phyloP scores from a whole-genome alignment of 2,888 invertebrate species.

The Philereme vetulata region DNA sequence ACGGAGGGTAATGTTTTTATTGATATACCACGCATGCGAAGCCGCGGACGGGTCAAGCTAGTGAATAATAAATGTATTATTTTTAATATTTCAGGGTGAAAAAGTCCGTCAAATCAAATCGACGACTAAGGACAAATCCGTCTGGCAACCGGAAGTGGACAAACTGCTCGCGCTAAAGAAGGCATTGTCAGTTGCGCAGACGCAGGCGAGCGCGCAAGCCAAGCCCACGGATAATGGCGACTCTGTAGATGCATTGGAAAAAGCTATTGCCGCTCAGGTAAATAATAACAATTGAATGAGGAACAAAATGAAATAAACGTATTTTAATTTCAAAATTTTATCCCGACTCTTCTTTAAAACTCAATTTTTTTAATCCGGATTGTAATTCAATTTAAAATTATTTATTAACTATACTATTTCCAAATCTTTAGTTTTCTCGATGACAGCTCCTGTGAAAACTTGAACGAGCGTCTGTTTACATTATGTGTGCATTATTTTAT shows the following conservation, averaged over 20 bases:
- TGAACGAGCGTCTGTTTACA: too few relatives aligned
- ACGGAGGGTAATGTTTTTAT: too few relatives aligned
- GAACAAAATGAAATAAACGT: too few relatives aligned
- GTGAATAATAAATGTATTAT: not conserved
- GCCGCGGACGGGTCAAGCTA: too few relatives aligned
- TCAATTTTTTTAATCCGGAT: not conserved
- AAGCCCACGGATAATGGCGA: not conserved
- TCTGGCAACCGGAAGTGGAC: slow-evolving; percentile 90
- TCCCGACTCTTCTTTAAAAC: not conserved
- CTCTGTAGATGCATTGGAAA: not conserved
- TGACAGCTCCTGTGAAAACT: too few relatives aligned
- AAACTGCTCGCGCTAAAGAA: slow-evolving; percentile 89
- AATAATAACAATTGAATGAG: not conserved
- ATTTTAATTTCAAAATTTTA: too few relatives aligned
- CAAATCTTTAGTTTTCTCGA: too few relatives aligned
- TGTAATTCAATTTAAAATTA: slow-evolving; percentile 1
- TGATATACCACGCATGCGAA: too few relatives aligned
- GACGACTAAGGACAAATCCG: slow-evolving; percentile 87
- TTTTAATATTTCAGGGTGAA: slow-evolving; percentile 81
- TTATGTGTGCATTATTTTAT: too few relatives aligned
- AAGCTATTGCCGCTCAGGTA: slow-evolving; percentile 10
- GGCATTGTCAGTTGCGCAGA: slow-evolving; percentile 66
- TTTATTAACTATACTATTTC: too few relatives aligned
- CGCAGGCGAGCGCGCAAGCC: slow-evolving; percentile 4
- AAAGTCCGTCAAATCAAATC: slow-evolving; percentile 90